Conservation (phyloP, 2,888 invertebrate genomes). For the Baccha elongata region DNA sequence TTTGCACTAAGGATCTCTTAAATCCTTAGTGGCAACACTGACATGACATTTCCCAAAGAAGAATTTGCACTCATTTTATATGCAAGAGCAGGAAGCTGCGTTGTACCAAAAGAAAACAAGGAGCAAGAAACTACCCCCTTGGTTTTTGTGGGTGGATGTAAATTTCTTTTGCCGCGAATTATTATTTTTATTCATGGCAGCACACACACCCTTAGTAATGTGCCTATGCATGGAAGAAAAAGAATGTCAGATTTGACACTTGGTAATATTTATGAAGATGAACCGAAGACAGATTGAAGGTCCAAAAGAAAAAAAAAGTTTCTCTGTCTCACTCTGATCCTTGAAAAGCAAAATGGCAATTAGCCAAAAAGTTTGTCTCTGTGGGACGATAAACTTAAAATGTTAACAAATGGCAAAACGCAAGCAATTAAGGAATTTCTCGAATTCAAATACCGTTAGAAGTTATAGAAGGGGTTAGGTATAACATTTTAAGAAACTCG, state of each 20-base stretch:
- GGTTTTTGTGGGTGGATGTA: slow-evolving; percentile 37
- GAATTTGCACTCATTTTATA: slow-evolving; percentile 63
- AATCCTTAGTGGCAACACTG: slow-evolving; percentile 39
- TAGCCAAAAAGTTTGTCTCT: slow-evolving; percentile 75
- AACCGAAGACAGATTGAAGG: slow-evolving; percentile 46
- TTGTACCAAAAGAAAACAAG: neutral
- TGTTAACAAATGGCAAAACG: slow-evolving; percentile 72
- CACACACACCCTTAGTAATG: neutral
- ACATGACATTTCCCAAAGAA: slow-evolving; percentile 28
- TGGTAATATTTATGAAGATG: slow-evolving; percentile 63
- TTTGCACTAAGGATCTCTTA: slow-evolving; percentile 72
- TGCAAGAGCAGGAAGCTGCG: slow-evolving; percentile 54
- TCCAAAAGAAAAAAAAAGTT: slow-evolving; percentile 31
- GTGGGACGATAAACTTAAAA: slow-evolving; percentile 74
- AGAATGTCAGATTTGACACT: slow-evolving; percentile 69
- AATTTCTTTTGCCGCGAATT: slow-evolving; percentile 53
- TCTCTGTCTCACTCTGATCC: neutral
- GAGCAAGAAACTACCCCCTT: slow-evolving; percentile 28
- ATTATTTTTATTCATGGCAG: slow-evolving; percentile 22
- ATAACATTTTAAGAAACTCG: slow-evolving; percentile 17
- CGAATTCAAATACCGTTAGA: slow-evolving; percentile 16
- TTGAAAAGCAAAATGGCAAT: slow-evolving; percentile 71
- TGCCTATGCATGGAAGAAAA: slow-evolving; percentile 11
- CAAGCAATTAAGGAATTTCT: slow-evolving; percentile 74
- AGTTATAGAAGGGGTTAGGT: slow-evolving; percentile 1